Evolutionary conservation across 2,888 invertebrate species (phyloP), one percentile per base, ranked within the genome.

Genomic region (Agrotis segetum): DNA sequence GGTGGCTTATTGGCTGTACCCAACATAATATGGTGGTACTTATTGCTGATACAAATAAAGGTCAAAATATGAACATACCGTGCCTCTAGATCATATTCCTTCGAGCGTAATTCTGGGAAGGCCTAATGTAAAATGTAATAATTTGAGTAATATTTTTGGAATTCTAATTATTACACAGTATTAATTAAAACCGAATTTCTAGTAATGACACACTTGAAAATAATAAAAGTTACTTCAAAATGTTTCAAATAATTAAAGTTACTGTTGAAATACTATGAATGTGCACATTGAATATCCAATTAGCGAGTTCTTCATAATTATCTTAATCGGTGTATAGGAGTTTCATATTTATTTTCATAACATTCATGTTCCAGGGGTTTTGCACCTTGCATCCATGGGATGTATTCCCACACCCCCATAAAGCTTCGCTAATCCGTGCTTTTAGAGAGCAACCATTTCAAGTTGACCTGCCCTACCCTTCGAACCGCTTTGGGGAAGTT

Each of bases 401-500:
- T 84, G 87, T 79, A 84, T 87, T 82, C 93, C 90, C 94, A 93
- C 93, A 91, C 90, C 88, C 88, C 86, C 91, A 91, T 88, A 40
- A 89, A 92, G 90, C 87, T 81, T 76, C 71, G 71, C 82, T 86
- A 90, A 92, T 90, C 90, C 88, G 79, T 82, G 88, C 87, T 84
- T 86, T 87, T 79, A 85, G 79, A 74, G 76, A 75, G 71, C 70
- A 70, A 82, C 92, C 90, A 90, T 40, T 84, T 34, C 86, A 87
- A 16, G 64, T 44, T 78, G 92, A 89, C 67, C 90, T 77, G 80
- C 79, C 79, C 81, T 81, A 79, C 83, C 83, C 84, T 81, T 70
- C 73, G 40, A 76, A 75, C 71, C 16, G 77, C 82, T 85, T 85
- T 85, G 67, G 66, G 61, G 19, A 68, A 82, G 73, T 86, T 86